Percentiles rank a stretch among this genome's conserved stretches.
These are phyloP conservation scores for Crossocerus cetratus DNA, from an alignment of 2,888 invertebrate genomes.

Conservation along the genomic window DNA sequence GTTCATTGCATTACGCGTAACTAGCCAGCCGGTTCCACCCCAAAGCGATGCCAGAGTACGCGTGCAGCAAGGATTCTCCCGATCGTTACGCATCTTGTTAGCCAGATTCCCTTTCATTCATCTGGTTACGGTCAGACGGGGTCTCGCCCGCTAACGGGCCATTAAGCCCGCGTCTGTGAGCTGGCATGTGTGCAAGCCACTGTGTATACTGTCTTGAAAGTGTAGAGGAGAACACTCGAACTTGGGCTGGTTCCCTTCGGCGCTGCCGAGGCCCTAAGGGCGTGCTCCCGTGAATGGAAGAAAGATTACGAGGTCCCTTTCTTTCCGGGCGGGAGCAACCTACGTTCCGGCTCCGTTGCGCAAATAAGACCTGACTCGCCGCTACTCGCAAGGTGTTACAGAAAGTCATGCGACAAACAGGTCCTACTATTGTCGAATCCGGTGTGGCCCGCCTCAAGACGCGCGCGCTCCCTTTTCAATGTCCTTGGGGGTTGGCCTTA, in stretches of 20 bases:
- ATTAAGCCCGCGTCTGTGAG: conserved; percentile 23
- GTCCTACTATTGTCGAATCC: conserved; percentile 53
- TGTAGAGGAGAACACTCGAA: not conserved
- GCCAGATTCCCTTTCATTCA: not conserved
- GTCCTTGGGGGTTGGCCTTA: too few relatives aligned
- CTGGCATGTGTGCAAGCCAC: conserved; percentile 23
- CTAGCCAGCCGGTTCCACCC: too few relatives aligned
- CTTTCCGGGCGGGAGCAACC: conserved; percentile 28
- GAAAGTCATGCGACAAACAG: conserved; percentile 57
- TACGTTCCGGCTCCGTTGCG: conserved; percentile 55
- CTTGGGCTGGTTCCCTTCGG: conserved; percentile 13
- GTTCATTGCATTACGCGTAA: too few relatives aligned
- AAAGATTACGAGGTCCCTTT: conserved; percentile 53
- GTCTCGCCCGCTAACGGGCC: not conserved
- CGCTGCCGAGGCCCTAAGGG: conserved; percentile 36
- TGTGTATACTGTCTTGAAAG: conserved; percentile 25
- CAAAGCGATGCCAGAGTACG: not conserved
- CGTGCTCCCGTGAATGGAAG: conserved; percentile 53
- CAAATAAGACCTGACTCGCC: conserved; percentile 53
- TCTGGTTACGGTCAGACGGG: not conserved
- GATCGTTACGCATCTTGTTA: not conserved
- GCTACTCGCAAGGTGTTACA: conserved; percentile 61
- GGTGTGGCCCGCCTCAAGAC: conserved; percentile 19
- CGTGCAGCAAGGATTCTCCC: too few relatives aligned
- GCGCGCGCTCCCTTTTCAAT: not conserved